Evolutionary conservation across 1,140 invertebrate species (phyloP).

Genomic region (Cotesia typhae): DNA sequence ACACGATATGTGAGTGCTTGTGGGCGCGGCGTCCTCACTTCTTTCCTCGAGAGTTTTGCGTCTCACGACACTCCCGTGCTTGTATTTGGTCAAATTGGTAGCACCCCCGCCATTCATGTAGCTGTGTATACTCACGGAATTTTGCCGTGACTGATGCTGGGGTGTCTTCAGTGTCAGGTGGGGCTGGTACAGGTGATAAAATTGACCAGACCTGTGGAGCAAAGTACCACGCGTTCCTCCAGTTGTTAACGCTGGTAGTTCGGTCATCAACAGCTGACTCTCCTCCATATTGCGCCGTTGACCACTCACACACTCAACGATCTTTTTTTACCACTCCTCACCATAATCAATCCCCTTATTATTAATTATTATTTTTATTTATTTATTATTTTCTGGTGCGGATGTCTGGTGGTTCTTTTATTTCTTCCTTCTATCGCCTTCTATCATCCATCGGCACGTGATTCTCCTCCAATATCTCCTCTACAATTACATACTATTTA

Average conservation of each 20-base stretch:
- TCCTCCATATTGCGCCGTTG: constrained; percentile 51
- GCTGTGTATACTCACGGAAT: constrained; percentile 16
- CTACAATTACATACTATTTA: too few relatives aligned
- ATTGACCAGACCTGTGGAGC: constrained; percentile 60
- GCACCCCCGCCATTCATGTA: constrained; percentile 28
- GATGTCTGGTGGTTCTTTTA: not conserved
- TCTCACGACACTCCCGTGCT: constrained; percentile 34
- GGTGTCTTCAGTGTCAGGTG: constrained; percentile 53
- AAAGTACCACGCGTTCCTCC: constrained; percentile 37
- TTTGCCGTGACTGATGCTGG: constrained; percentile 31
- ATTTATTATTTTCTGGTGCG: not conserved
- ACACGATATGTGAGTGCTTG: constrained; percentile 83
- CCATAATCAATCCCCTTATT: constrained; percentile 13
- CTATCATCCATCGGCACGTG: too few relatives aligned
- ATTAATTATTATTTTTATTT: not conserved
- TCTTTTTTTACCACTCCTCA: constrained; percentile 1
- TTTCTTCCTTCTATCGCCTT: too few relatives aligned
- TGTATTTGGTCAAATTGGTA: constrained; percentile 31
- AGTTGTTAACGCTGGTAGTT: constrained; percentile 59
- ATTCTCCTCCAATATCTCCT: too few relatives aligned
- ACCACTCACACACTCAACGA: constrained; percentile 26
- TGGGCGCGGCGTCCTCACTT: constrained; percentile 37
- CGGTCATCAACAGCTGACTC: constrained; percentile 63
- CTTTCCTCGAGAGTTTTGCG: constrained; percentile 22
- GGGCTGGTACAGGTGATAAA: constrained; percentile 62